Base-by-base conservation (phyloP, 2,797 vertebrate species). In the Steatocranus sp. region DNA sequence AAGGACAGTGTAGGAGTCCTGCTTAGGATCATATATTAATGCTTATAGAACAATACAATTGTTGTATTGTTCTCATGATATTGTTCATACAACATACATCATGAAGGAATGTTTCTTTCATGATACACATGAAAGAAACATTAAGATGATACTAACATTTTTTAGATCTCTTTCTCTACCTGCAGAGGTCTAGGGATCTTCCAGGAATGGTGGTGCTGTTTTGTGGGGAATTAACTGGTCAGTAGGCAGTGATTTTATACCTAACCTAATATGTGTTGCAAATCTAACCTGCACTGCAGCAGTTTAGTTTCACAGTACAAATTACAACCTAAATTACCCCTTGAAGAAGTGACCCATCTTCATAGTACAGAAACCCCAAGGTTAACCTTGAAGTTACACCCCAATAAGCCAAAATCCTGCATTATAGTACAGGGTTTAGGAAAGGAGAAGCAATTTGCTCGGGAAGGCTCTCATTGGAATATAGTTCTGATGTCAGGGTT, bases 211-310 rank as follows among this genome's bases (percentile, higher is more conserved):
- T 58, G 54, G 17, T 58, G 17, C 30, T 34, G 56, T 58, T 34
- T 58, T n/a, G 30, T 0, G 30, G 10, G 56, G 17, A 58, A 58
- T 11, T 32, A n/a, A 58, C 56, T 58, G 56, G 56, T 34, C 56
- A 58, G 30, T 34, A 34, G 56, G 30, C 30, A 58, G 10, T 58
- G 17, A 58, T n/a, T 61, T 61, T 11, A 61, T 61, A 61, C 56
- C 56, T n/a, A 61, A 61, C 17, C 56, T 34, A 34, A 61, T 61
- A 34, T 34, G 56, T 61, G 30, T n/a, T 0, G 17, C 30, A 61
- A n/a, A n/a, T 61, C 56, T 61, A 61, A 61, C 56, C 30, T 61
- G 56, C 30, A 34, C 30, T 34, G 17, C 30, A 34, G 56, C 56
- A 58, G 17, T 58, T 58, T 58, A 58, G 56, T 4, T 58, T 34